Evolutionary conservation across 2,888 invertebrate species (phyloP).

Genomic region (Aporophyla nigra): DNA sequence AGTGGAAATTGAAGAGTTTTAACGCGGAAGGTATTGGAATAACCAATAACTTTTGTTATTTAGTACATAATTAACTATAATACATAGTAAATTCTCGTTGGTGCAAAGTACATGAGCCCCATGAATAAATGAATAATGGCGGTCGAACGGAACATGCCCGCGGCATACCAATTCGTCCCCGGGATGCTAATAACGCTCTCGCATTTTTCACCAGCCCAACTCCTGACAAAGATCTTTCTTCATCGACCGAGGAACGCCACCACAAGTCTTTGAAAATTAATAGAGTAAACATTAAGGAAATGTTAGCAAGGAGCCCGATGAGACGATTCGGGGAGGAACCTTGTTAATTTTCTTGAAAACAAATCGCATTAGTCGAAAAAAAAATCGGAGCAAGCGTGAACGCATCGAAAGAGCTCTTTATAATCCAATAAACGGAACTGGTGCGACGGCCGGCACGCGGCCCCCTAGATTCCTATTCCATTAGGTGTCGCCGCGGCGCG

Average conservation of each 20-base stretch:
- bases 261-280: slow-evolving; percentile 65
- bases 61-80: slow-evolving; percentile 70
- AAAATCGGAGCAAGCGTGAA: slow-evolving; percentile 62
- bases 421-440: slow-evolving; percentile 83
- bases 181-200: slow-evolving; percentile 86
- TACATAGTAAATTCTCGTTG: slow-evolving; percentile 74
- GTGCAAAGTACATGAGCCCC: slow-evolving; percentile 81
- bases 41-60: slow-evolving; percentile 37
- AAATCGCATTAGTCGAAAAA: slow-evolving; percentile 59
- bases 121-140: slow-evolving; percentile 90
- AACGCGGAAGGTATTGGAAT: slow-evolving; percentile 20
- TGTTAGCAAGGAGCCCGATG: slow-evolving; percentile 2
- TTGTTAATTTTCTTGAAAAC: slow-evolving; percentile 50
- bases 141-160: slow-evolving; percentile 82
- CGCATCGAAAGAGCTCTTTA: slow-evolving; percentile 75
- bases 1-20: slow-evolving; percentile 19
- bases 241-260: slow-evolving; percentile 69
- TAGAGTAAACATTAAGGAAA: slow-evolving; percentile 55
- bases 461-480: slow-evolving; percentile 87
- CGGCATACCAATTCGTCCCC: slow-evolving; percentile 88
- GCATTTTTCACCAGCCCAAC: slow-evolving; percentile 84
- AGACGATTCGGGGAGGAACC: slow-evolving; percentile 20
- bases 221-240: slow-evolving; percentile 80
- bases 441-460: slow-evolving; percentile 77
- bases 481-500: slow-evolving; percentile 88